Evolutionary conservation across 2,113 vertebrate species (phyloP), one percentile per base, ranked within the genome.

Genomic region (Arothron firmamentum): DNA sequence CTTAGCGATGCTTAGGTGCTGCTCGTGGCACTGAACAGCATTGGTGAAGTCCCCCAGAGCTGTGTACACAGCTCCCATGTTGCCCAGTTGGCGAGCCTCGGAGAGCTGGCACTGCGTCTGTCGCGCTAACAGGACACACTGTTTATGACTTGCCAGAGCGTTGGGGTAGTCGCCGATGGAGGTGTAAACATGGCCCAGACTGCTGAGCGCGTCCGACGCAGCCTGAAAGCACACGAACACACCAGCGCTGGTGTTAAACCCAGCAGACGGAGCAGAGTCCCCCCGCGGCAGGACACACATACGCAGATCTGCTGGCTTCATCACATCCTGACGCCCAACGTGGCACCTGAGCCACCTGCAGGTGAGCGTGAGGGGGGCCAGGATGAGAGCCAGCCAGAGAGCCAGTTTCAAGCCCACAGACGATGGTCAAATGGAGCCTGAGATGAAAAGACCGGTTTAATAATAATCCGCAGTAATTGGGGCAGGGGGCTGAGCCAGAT

Each of bases 121-220:
- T 62, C 93, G 92, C 49, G 96, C 95, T 0, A 99, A 77, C 62
- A 98, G 92, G 9, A 97, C 96, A 0, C 96, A 99, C 87, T 99
- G 96, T 55, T 97, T 98, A 80, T 99, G 96, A 84, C 96, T 98
- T 3, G 96, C 95, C 86, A 99, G 87, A 0, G 96, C 93, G 0
- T 98, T 99, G 31, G 96, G 96, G 70, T 95, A 98, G 90, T 99
- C 96, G 0, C 96, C 96, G 2, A 99, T 97, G 62, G 96, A 92
- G 0, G 96, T 96, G 91, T 99, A 99, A 62, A 98, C 96, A 0
- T 99, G 96, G 55, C 96, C 96, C 75, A 99, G 91, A 3, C 95
- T 97, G 90, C 94, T 95, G 84, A 99, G 92, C 0, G 96, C 96
- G 0, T 90, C 93, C 0, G 96, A 97, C 0, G 95, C 96, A 20